Base-by-base conservation (phyloP, 2,797 vertebrate genomes). In the Chelonia mydas region DNA sequence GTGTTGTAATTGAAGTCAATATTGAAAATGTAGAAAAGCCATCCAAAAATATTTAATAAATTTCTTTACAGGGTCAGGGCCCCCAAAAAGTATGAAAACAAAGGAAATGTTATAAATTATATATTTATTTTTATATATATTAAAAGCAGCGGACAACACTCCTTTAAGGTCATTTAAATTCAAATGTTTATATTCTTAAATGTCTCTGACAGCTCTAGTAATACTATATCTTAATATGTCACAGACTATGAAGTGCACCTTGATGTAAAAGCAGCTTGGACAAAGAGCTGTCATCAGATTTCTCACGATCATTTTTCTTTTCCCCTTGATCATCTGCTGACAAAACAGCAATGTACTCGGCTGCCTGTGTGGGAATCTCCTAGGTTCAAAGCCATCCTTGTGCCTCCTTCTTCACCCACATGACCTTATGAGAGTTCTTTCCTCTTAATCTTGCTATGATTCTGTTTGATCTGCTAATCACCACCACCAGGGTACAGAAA, bases 381-480 rank as follows among this genome's bases (percentile, higher is more conserved):
- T 74, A 27, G 61, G 49, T 82, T 61, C 91, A 86, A 93, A 94
- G 86, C 17, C 81, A 80, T 93, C 17, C 5, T 11, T 3, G 0
- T 37, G 1, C 7, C 25, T 82, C 16, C 11, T 84, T 87, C 65
- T 41, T 94, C 27, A 59, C 15, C 37, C 1, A 78, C 31, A 79
- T 72, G 0, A 28, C 2, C 17, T 91, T 81, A 33, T 88, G 16
- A 68, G 8, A 87, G 6, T 50, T 2, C 3, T 54, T 1, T 49
- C 6, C 82, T 95, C 91, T 94, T 54, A 83, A 83, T 65, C 6
- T 53, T 90, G 68, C 1, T 49, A 31, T 57, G 84, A 17, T 94
- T 96, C 85, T 95, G 5, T 92, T 97, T 94, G 45, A 90, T 93
- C 49, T 92, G 41, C 80, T 89, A 87, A 91, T 82, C 11, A 78